Conservation (phyloP, 1,140 invertebrate genomes). For the Pogonomyrmex barbatus region DNA sequence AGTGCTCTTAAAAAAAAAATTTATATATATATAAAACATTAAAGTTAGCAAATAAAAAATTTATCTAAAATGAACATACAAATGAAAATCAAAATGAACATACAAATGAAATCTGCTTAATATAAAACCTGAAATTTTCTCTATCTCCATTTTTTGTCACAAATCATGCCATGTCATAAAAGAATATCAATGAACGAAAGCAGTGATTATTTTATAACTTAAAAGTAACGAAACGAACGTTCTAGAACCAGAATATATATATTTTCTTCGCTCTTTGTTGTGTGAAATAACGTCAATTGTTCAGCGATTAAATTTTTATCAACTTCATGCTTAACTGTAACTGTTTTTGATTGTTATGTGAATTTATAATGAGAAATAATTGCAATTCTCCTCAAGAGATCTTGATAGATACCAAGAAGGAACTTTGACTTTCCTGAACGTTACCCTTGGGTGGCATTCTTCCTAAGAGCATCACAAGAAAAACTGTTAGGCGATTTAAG, state of each 20-base stretch:
- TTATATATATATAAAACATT: no score
- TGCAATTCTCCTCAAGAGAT: not conserved
- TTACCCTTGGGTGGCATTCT: slow-evolving; percentile 57
- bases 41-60: no score
- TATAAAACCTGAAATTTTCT: not conserved
- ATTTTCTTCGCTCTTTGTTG: not conserved
- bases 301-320: not conserved
- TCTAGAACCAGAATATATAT: not conserved
- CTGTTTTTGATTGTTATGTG: slow-evolving; percentile 19
- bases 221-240: slow-evolving; percentile 19
- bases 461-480: not conserved
- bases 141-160: not conserved
- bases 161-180: slow-evolving; percentile 12
- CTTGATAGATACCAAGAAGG: slow-evolving; percentile 7
- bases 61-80: no score
- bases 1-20: not conserved
- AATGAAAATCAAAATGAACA: not conserved
- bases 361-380: slow-evolving; percentile 46
- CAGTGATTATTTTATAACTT: not conserved
- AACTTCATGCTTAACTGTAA: not conserved
- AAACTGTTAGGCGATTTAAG: slow-evolving; percentile 27
- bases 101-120: not conserved
- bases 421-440: slow-evolving; percentile 31
- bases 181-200: slow-evolving; percentile 8
- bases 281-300: not conserved